Conservation (phyloP, 30 jellyfish, hydroid and myxozoan genomes). For the Aurelia coerulea region DNA sequence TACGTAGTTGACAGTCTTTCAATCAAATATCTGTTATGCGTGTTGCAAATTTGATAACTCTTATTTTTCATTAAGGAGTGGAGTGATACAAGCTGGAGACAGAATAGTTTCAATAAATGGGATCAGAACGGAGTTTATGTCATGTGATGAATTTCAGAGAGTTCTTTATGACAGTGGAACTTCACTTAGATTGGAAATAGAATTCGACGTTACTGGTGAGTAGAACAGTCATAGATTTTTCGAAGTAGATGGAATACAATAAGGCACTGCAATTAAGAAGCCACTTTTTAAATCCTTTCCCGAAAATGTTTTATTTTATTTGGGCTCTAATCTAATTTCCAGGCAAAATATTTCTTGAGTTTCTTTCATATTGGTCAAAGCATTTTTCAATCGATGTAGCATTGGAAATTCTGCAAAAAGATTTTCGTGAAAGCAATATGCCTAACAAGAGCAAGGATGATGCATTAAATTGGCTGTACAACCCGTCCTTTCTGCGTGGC, state of each 20-base stretch:
- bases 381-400: no score
- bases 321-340: not conserved
- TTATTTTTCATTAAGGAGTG: constrained; percentile 30
- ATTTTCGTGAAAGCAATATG: no score
- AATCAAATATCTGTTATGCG: no score
- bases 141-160: constrained; percentile 61
- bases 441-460: no score
- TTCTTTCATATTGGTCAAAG: no score
- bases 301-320: no score
- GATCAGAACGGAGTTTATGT: constrained; percentile 74
- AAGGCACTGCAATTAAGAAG: not conserved
- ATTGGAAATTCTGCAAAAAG: no score
- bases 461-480: no score
- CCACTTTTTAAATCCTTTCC: not conserved
- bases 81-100: constrained; percentile 78
- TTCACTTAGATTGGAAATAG: constrained; percentile 68
- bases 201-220: constrained; percentile 78
- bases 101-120: constrained; percentile 76
- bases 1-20: no score
- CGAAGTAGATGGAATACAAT: no score
- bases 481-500: no score
- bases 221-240: not conserved
- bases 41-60: no score
- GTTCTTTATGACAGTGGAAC: constrained; percentile 57
- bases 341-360: not conserved